phyloP scores from a whole-genome alignment of 2,113 vertebrate species.

The Hypocryptadius cinnamomeus region DNA sequence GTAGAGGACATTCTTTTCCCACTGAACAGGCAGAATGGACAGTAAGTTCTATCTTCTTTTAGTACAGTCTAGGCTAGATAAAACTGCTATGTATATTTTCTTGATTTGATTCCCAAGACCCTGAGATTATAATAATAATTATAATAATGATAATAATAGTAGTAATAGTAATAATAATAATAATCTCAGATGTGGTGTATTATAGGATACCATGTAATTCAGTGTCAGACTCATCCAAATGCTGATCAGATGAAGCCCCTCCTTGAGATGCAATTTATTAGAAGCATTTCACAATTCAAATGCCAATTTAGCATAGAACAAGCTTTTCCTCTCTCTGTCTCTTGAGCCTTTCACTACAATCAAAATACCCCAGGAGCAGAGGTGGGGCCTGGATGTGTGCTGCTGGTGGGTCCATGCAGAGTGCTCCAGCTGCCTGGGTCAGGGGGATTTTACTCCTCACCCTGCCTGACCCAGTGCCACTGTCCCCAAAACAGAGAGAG shows the following conservation, averaged over 20 bases:
- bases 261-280: neutral
- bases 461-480: neutral
- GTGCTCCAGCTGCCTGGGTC: rapidly evolving
- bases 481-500: neutral
- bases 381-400: neutral
- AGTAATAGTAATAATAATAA: neutral
- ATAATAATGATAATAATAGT: neutral
- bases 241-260: neutral
- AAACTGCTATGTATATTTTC: neutral
- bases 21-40: neutral
- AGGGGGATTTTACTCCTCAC: neutral
- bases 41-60: neutral
- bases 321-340: neutral
- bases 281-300: neutral
- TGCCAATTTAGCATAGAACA: neutral
- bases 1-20: neutral
- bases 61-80: neutral
- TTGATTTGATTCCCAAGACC: neutral
- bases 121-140: neutral
- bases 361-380: neutral
- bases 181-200: neutral
- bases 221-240: neutral
- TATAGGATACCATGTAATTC: neutral
- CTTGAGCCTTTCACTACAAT: neutral
- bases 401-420: neutral